Conservation (phyloP, 2,888 invertebrate genomes). For the Cephalotes varians region DNA sequence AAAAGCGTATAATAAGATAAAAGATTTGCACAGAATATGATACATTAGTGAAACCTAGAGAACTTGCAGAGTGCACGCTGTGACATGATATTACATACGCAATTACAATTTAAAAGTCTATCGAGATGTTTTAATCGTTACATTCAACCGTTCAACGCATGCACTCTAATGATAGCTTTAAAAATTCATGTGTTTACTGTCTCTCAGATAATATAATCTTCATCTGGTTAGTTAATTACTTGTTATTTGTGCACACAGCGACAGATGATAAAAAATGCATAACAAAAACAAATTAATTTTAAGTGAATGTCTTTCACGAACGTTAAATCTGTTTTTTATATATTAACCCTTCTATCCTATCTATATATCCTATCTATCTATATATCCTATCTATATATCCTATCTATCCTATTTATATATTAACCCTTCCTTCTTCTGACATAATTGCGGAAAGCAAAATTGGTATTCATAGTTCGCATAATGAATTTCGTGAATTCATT, state of each 20-base stretch:
- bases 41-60: neutral
- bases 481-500: slow-evolving; percentile 33
- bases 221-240: neutral
- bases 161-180: neutral
- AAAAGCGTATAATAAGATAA: neutral
- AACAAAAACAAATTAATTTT: neutral
- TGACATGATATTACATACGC: neutral
- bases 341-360: too few relatives aligned
- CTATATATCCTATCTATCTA: too few relatives aligned
- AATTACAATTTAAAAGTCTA: neutral
- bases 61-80: neutral
- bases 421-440: neutral
- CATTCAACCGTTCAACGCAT: too few relatives aligned
- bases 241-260: neutral
- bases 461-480: slow-evolving; percentile 15
- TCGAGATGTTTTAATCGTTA: neutral
- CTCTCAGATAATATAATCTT: neutral
- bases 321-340: neutral
- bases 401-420: too few relatives aligned
- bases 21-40: neutral
- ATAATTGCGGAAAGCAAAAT: slow-evolving; percentile 10
- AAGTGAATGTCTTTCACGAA: neutral
- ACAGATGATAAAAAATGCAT: neutral
- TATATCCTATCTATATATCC: too few relatives aligned
- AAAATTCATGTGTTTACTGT: neutral